Evolutionary conservation across 2,797 vertebrate species (phyloP).

Genomic region (Echiichthys vipera): DNA sequence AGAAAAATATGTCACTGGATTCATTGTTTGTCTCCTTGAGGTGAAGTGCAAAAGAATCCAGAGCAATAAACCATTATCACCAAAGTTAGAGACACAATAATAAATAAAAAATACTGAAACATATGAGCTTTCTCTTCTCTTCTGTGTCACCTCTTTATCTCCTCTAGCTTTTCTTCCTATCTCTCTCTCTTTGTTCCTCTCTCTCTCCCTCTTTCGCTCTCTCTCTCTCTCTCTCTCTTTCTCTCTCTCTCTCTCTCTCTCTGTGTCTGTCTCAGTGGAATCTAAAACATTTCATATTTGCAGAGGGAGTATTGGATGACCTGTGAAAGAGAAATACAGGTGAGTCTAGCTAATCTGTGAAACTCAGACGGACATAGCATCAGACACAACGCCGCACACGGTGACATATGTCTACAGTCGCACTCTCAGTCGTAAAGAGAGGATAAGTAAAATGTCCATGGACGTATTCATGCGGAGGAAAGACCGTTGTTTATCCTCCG

Average conservation of each 20-base stretch:
- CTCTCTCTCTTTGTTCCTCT: neutral
- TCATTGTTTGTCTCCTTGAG: neutral
- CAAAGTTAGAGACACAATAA: conserved; percentile 3
- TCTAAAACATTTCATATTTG: conserved; percentile 63
- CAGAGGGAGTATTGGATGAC: conserved; percentile 56
- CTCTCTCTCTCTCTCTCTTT: neutral
- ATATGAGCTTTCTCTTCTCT: neutral
- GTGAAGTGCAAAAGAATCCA: conserved; percentile 10
- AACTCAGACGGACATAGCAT: conserved; percentile 22
- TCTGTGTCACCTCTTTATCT: conserved; percentile 33
- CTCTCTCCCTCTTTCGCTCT: neutral
- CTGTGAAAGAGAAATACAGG: conserved; percentile 48
- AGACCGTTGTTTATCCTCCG: conserved; percentile 46
- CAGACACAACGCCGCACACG: conserved; percentile 20
- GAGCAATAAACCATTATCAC: neutral
- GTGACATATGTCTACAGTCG: conserved; percentile 26
- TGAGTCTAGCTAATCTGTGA: conserved; percentile 54
- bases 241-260: neutral
- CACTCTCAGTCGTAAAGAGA: conserved; percentile 19
- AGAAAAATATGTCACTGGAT: neutral
- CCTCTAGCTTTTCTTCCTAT: neutral
- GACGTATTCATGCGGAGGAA: neutral
- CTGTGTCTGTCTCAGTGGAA: conserved; percentile 22
- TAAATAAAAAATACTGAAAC: neutral
- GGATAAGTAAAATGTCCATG: conserved; percentile 11